Percentiles rank a stretch among this genome's conserved stretches.
phyloP scores from a whole-genome alignment of 2,113 vertebrate genomes.

The Microcebus murinus region DNA sequence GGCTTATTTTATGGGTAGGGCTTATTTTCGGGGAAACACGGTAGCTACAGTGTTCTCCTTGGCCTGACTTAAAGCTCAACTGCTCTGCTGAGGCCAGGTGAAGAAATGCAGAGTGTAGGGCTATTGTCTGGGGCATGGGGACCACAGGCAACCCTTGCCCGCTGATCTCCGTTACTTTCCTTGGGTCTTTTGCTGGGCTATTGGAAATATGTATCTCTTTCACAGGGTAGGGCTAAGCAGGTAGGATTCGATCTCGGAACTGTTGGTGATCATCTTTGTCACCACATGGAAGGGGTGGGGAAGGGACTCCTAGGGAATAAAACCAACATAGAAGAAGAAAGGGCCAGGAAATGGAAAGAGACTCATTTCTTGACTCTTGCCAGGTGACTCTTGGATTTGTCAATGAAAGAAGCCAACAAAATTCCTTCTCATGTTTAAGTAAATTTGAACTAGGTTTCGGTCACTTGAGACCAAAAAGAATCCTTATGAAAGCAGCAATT shows the following conservation, averaged over 20 bases:
- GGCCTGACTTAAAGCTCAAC: background rate
- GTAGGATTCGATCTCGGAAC: slow-evolving; percentile 12
- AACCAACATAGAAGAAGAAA: slow-evolving; percentile 6
- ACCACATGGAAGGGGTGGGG: background rate
- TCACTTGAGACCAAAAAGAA: background rate
- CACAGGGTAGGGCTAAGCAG: background rate
- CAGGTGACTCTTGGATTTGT: slow-evolving; percentile 17
- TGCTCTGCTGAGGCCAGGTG: background rate
- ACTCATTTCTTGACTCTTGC: background rate
- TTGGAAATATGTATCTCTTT: background rate
- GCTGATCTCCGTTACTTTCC: background rate
- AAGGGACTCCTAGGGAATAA: background rate
- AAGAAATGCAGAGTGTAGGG: background rate
- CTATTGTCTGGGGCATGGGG: background rate
- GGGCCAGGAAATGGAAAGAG: background rate
- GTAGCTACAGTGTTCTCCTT: background rate
- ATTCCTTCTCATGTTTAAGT: slow-evolving; percentile 7
- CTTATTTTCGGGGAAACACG: no score
- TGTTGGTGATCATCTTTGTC: background rate
- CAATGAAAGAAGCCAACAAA: slow-evolving; percentile 17
- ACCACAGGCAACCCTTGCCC: background rate
- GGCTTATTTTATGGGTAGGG: no score
- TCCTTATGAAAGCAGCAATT: slow-evolving; percentile 1
- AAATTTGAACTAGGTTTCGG: slow-evolving; percentile 17
- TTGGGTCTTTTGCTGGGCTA: background rate